Base-by-base conservation (phyloP, 2,888 invertebrate genomes). In the Anthophora plumipes region DNA sequence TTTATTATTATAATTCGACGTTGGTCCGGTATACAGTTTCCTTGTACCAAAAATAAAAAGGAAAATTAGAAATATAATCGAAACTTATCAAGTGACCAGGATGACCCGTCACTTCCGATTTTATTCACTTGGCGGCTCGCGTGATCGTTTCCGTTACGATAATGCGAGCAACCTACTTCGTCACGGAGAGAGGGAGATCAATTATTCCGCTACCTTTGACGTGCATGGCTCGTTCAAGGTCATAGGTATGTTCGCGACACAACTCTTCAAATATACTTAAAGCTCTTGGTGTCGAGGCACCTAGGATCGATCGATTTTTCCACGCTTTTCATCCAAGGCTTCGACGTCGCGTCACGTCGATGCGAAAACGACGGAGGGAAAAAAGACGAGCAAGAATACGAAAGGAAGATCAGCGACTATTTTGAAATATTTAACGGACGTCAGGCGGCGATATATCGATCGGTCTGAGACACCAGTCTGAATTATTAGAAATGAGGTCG, bases 371-470 rank as follows among this genome's bases (percentile, higher is more conserved):
- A 8, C 11, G 50, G 57, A n/a, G n/a, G n/a, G n/a, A n/a, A n/a
- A 39, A 43, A 31, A 37, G 12, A 55, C 41, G 59, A 22, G 11
- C 46, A 11, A 12, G 55, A 48, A 67, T 63, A 68, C 43, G 61
- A 61, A 82, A 82, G 14, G 63, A 79, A 73, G 68, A 75, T 77
- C 80, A 31, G 31, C 54, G 72, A 66, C 50, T 9, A 20, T 31
- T 66, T 52, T 84, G 31, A 84, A 84, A 84, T 84, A 84, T 84
- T 84, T 77, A 84, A 39, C 37, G 55, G 37, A 2, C 64, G 75
- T 57, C 70, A 61, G 50, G 63, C 84, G 75, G 75, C 77, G 75
- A 84, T 63, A 59, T 66, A 84, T 84, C 84, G 84, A 84, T 80
- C 80, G 77, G 66, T 50, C 43, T 66, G 22, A 50, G 63, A 60